Percentiles rank a stretch among this genome's conserved stretches.
These are phyloP conservation scores for Gila orcuttii DNA, from an alignment of 2,113 vertebrate genomes.

Conservation along the genomic window DNA sequence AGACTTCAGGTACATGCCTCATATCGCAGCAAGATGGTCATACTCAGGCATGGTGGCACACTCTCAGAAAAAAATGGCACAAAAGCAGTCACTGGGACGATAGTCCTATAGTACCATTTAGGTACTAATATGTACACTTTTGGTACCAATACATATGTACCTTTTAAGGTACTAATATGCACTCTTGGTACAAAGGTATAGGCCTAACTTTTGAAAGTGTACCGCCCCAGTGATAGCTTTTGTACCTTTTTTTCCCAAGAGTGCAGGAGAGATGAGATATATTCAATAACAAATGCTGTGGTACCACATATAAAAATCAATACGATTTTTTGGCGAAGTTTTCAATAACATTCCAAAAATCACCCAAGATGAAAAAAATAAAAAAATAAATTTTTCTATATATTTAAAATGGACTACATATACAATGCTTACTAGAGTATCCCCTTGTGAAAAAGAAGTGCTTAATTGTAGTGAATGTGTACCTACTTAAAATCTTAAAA, in stretches of 20 bases:
- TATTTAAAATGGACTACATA: neutral
- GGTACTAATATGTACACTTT: too few species aligned
- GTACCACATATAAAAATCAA: neutral
- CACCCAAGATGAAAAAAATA: neutral
- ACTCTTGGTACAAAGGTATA: too few species aligned
- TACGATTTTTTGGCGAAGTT: neutral
- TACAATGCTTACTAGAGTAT: neutral
- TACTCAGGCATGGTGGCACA: neutral
- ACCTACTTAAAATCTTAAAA: neutral
- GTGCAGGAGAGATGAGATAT: neutral
- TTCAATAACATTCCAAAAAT: neutral
- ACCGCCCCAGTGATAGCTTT: too few species aligned
- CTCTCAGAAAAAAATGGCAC: too few species aligned
- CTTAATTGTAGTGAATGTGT: neutral
- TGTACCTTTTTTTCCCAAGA: too few species aligned
- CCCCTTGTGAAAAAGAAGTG: neutral
- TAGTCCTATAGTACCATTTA: too few species aligned
- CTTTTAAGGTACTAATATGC: too few species aligned
- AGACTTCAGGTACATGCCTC: slow-evolving; percentile 92
- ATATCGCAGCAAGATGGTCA: slow-evolving; percentile 55
- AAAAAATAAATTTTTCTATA: neutral
- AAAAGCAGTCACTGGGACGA: too few species aligned
- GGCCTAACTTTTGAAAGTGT: too few species aligned
- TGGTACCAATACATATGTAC: too few species aligned
- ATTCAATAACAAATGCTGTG: neutral